Base-by-base conservation (phyloP, 2,888 invertebrate genomes). In the Stictocephala bisonia region DNA sequence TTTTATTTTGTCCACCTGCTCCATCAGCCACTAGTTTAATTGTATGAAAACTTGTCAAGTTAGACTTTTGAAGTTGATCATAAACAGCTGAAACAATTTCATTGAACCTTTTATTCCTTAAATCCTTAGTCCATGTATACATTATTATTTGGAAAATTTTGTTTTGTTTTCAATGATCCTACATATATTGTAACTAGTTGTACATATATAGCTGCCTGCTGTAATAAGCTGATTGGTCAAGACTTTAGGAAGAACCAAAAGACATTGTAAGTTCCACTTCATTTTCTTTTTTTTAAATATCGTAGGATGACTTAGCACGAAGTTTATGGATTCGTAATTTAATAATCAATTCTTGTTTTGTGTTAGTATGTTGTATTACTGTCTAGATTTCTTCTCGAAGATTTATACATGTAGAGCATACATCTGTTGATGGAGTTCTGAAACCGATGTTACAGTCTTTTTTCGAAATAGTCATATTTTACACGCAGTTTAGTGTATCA, bases 1-100 rank as follows among this genome's bases (percentile, higher is more conserved):
- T 81, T 78, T 81, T 81, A 68, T 82, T 79, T 68, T 77, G 75
- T 13, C 77, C 75, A 11, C 72, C 48, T 13, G 22, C 18, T 67
- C 74, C 71, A 66, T 74, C 74, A 18, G 71, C 64, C 29, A 74
- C 22, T 1, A 64, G 6, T 72, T 44, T 60, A n/a, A 74, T 11
- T 15, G 22, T 64, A 9, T 41, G 26, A 18, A 44, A 26, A 15
- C 20, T 22, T 13, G 44, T 44, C 7, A 67, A 48, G 9, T 44
- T 27, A 11, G 44, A n/a, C 41, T 41, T 67, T 44, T 2, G 7
- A n/a, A 67, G 15, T 26, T 26, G 18, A 44, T 67, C 24, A 66
- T 66, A 41, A 20, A 66, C 13, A 18, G 66, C 66, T 41, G 44
- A 48, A 3, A 26, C 67, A 24, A 67, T 67, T 24, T 67, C n/a